Percentiles rank a stretch among this genome's conserved stretches.
These are phyloP conservation scores for Scophthalmus maximus DNA, from an alignment of 2,113 vertebrate genomes.

Conservation along the genomic window DNA sequence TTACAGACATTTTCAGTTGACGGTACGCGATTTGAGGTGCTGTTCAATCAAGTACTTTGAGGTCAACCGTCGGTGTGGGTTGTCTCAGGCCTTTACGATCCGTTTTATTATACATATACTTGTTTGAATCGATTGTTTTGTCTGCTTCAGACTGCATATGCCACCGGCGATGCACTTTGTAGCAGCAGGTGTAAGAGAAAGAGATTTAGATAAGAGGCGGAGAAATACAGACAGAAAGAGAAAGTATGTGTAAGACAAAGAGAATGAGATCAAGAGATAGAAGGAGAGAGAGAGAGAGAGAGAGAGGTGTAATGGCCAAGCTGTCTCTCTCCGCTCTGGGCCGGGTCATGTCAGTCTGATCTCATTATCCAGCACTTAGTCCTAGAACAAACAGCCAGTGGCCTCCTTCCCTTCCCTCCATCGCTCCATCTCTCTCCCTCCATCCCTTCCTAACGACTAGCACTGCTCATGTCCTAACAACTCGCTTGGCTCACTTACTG, in stretches of 20 bases:
- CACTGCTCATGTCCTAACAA: conserved; percentile 82
- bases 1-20: not conserved
- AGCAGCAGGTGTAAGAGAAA: conserved; percentile 23
- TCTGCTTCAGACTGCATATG: conserved; percentile 9
- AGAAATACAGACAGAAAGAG: conserved; percentile 38
- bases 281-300: conserved; percentile 21
- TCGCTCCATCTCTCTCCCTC: conserved; percentile 71
- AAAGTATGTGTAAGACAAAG: conserved; percentile 63
- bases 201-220: conserved; percentile 30
- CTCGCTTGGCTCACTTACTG: conserved; percentile 83
- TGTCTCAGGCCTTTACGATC: no score
- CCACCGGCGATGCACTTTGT: conserved; percentile 4
- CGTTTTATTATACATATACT: no score
- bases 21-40: not conserved
- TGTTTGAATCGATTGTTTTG: not conserved
- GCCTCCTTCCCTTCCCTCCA: conserved; percentile 75
- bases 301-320: conserved; percentile 75
- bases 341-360: conserved; percentile 80
- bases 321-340: conserved; percentile 78
- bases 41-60: not conserved
- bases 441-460: conserved; percentile 78
- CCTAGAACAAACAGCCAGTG: conserved; percentile 81
- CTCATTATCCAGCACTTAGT: conserved; percentile 83
- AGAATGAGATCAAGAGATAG: conserved; percentile 58
- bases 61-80: no score